These are phyloP conservation scores for Tromatobia lineatoria DNA, from an alignment of 2,888 invertebrate species.

Conservation along the genomic window DNA sequence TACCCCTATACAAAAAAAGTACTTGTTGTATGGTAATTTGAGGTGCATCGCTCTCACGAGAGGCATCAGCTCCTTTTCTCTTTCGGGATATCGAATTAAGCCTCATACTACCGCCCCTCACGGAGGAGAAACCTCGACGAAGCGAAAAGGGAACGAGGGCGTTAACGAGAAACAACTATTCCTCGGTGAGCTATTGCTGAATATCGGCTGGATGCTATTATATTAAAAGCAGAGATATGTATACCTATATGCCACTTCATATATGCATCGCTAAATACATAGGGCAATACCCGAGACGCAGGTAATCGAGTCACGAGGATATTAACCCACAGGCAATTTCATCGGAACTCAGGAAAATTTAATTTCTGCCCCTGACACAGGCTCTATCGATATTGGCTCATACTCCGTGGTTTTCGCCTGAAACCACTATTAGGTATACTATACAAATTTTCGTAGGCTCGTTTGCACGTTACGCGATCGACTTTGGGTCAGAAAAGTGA, in stretches of 20 bases:
- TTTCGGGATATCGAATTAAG: constrained; percentile 44
- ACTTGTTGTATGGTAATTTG: constrained; percentile 4
- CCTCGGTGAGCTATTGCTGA: constrained; percentile 17
- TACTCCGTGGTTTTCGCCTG: constrained; percentile 9
- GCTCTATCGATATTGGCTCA: constrained; percentile 17
- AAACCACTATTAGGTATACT: constrained; percentile 8
- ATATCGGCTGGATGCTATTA: constrained; percentile 37
- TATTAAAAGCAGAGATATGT: constrained; percentile 7
- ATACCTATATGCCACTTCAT: not conserved
- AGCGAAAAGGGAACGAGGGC: not conserved
- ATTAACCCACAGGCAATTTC: constrained; percentile 64
- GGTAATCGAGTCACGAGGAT: constrained; percentile 61
- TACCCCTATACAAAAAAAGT: not conserved
- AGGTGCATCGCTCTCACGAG: constrained; percentile 1
- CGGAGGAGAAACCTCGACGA: not conserved
- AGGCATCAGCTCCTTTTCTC: not conserved
- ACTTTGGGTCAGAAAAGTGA: not conserved
- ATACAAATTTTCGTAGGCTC: constrained; percentile 12
- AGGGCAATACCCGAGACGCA: constrained; percentile 5
- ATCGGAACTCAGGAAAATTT: constrained; percentile 62
- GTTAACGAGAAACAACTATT: constrained; percentile 33
- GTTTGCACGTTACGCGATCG: not conserved
- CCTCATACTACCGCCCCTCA: not conserved
- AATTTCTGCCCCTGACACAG: constrained; percentile 45
- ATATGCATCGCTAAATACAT: constrained; percentile 15